Conservation (phyloP, 2,888 invertebrate genomes). For the Strigamia maritima region DNA sequence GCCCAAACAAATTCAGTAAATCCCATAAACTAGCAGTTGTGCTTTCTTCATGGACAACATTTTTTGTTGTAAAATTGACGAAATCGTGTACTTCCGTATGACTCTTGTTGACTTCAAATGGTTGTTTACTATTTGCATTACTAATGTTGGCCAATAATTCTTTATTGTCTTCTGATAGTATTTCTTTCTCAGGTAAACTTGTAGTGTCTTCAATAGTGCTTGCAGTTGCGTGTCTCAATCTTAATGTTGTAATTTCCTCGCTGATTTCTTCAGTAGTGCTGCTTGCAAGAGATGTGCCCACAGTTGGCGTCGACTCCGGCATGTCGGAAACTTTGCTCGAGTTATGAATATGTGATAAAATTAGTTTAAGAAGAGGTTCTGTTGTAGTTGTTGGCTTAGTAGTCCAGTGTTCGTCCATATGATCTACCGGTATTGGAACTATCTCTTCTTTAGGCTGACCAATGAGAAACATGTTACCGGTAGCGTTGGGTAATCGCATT, state of each 20-base stretch:
- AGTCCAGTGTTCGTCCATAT: not conserved
- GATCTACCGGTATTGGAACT: not conserved
- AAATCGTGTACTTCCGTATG: too few relatives aligned
- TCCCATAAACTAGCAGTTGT: not conserved
- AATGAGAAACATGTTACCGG: slow-evolving; percentile 14
- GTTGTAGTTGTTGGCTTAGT: not conserved
- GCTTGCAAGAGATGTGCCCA: not conserved
- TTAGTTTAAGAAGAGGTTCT: not conserved
- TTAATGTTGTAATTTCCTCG: not conserved
- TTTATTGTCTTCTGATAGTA: not conserved
- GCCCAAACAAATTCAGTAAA: not conserved
- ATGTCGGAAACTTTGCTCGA: not conserved
- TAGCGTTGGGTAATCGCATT: not conserved
- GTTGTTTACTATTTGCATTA: not conserved
- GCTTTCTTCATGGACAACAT: not conserved
- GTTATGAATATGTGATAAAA: not conserved
- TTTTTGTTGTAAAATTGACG: not conserved
- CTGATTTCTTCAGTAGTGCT: not conserved
- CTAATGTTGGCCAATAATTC: not conserved
- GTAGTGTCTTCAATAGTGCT: not conserved
- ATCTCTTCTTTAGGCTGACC: not conserved
- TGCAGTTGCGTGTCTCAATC: not conserved
- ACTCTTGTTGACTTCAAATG: too few relatives aligned
- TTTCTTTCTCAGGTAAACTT: not conserved
- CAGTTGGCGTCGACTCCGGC: not conserved